Percentiles rank a stretch among this genome's conserved stretches.
Conservation (phyloP, 1,140 invertebrate genomes). For the Arion vulgaris region DNA sequence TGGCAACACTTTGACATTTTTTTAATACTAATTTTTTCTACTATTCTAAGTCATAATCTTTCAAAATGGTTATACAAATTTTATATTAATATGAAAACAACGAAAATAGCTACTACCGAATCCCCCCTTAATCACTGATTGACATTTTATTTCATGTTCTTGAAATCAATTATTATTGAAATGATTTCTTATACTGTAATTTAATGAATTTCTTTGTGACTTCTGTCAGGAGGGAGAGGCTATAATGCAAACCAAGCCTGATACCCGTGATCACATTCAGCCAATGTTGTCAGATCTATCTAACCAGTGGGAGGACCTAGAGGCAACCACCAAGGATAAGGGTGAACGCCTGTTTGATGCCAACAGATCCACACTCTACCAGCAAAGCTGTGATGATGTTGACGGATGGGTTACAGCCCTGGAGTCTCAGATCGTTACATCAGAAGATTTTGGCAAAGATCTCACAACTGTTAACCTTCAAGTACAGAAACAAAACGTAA, state of each 20-base stretch:
- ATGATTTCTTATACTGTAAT: too few relatives aligned
- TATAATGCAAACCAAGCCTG: conserved; percentile 90
- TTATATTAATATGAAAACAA: too few relatives aligned
- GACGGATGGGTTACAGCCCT: conserved; percentile 98
- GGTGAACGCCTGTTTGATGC: conserved; percentile 98
- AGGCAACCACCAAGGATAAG: conserved; percentile 96
- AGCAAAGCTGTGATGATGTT: conserved; percentile 98
- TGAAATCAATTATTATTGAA: too few relatives aligned
- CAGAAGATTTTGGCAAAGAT: conserved; percentile 91
- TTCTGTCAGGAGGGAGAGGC: conserved; percentile 89
- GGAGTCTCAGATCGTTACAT: conserved; percentile 97
- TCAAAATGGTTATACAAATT: too few relatives aligned
- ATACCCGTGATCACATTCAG: conserved; percentile 90
- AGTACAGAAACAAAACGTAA: conserved; percentile 96
- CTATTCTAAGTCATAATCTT: too few relatives aligned
- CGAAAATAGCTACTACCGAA: too few relatives aligned
- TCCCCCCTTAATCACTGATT: too few relatives aligned
- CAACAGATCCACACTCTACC: conserved; percentile 92
- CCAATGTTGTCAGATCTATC: conserved; percentile 92
- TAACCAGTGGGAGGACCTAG: conserved; percentile 89
- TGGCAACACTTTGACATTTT: too few relatives aligned
- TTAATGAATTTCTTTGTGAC: too few relatives aligned
- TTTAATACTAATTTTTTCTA: too few relatives aligned
- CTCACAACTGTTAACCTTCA: conserved; percentile 98
- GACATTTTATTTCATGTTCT: too few relatives aligned